Conservation (phyloP, 2,113 vertebrate genomes). For the Oreochromis aureus region DNA sequence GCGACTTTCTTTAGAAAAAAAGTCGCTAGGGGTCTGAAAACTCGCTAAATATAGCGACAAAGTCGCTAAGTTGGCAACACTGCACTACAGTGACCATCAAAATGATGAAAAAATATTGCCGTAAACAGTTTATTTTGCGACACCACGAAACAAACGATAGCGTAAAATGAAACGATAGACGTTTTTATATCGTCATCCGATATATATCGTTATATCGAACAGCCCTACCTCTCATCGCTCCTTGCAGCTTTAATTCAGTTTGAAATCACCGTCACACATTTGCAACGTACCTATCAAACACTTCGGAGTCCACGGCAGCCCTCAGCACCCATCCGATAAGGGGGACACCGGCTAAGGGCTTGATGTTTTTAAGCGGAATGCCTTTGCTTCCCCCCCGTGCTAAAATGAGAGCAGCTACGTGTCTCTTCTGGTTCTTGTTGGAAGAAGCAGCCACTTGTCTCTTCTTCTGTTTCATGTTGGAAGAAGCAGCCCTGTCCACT, state of each 20-base stretch:
- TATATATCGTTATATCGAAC: too few relatives aligned
- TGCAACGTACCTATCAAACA: conserved; percentile 41
- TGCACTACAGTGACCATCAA: too few relatives aligned
- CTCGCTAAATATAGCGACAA: too few relatives aligned
- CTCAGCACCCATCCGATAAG: conserved; percentile 54
- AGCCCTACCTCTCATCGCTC: not conserved
- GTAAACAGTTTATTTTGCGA: too few relatives aligned
- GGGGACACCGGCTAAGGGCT: conserved; percentile 33
- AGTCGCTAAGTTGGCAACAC: too few relatives aligned
- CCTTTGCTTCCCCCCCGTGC: conserved; percentile 56
- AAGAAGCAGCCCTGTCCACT: not conserved
- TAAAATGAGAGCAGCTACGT: conserved; percentile 34
- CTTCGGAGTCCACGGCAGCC: not conserved
- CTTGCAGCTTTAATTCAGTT: not conserved
- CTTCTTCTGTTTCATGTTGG: not conserved
- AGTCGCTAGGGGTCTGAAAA: too few relatives aligned
- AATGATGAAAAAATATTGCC: too few relatives aligned
- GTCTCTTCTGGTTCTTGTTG: not conserved
- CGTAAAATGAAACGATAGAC: too few relatives aligned
- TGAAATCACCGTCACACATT: not conserved
- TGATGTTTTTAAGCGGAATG: conserved; percentile 59
- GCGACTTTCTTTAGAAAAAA: too few relatives aligned
- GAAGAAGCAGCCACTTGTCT: not conserved
- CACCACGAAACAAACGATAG: too few relatives aligned
- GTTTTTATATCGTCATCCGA: too few relatives aligned